A percentile compares a stretch with the other conserved stretches of the same genome.
phyloP scores from a whole-genome alignment of 2,113 vertebrate genomes.

The Chascanopsetta lugubris region DNA sequence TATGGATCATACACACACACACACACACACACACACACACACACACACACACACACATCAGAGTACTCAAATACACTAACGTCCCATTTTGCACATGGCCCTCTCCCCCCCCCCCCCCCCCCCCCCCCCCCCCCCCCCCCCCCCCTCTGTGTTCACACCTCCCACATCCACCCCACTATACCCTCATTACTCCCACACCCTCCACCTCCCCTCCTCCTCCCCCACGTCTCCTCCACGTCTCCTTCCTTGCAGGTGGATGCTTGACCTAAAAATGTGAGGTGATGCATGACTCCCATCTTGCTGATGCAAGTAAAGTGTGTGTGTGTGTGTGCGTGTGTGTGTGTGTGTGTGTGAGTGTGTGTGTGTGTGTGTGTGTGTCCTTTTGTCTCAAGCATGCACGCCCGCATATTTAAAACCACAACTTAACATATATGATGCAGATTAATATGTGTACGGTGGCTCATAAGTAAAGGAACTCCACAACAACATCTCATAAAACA shows the following conservation, averaged over 20 bases:
- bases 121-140: too few species aligned
- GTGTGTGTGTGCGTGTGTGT: constrained; percentile 1
- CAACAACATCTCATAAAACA: too few species aligned
- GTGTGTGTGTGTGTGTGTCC: constrained; percentile 18
- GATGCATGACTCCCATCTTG: constrained; percentile 74
- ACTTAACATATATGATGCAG: too few species aligned
- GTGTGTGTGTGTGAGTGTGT: too few species aligned
- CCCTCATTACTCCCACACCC: constrained; percentile 28
- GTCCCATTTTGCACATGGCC: too few species aligned
- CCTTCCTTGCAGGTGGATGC: constrained; percentile 59
- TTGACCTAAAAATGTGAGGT: constrained; percentile 78
- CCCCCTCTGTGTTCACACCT: constrained; percentile 21
- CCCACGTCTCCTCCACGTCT: neutral
- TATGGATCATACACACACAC: too few species aligned
- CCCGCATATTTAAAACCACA: neutral
- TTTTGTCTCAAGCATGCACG: neutral
- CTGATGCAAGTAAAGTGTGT: constrained; percentile 54
- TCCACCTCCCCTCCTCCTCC: constrained; percentile 10
- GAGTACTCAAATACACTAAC: too few species aligned
- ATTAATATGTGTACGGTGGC: too few species aligned
- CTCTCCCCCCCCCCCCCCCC: too few species aligned
- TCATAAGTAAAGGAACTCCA: too few species aligned
- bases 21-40: too few species aligned
- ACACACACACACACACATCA: too few species aligned
- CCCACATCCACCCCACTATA: constrained; percentile 38